Evolutionary conservation across 64 coral and sea anemone genomes (phyloP).

Genomic region (Montipora cactus): DNA sequence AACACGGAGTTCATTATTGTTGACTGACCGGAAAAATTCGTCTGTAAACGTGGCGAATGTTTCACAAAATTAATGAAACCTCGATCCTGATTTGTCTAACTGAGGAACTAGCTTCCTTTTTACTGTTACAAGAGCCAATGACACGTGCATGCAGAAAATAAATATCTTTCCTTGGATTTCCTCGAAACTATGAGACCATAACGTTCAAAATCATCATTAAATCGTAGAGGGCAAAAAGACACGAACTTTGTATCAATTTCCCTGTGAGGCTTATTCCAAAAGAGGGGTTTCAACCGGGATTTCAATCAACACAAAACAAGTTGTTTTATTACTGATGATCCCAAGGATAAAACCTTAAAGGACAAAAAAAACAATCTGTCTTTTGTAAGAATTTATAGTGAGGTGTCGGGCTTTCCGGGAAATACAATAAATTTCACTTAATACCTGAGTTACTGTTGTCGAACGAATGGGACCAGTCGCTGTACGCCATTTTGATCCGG

Average conservation of each 20-base stretch:
- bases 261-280: neutral
- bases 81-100: neutral
- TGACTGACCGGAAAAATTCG: neutral
- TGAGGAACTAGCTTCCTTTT: neutral
- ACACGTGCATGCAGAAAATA: neutral
- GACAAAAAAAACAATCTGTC: neutral
- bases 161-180: neutral
- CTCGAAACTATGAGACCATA: neutral
- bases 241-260: slow-evolving; percentile 28
- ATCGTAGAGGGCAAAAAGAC: neutral
- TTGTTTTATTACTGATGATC: neutral
- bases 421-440: neutral
- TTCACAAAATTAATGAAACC: neutral
- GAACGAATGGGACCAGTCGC: slow-evolving; percentile 57
- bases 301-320: neutral
- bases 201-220: neutral
- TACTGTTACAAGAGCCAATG: neutral
- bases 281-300: neutral
- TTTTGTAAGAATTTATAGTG: neutral
- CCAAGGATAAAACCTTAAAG: neutral
- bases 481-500: slow-evolving; percentile 91
- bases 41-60: slow-evolving; percentile 45
- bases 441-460: slow-evolving; percentile 79
- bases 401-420: neutral
- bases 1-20: neutral